These are phyloP conservation scores for Criorhina ranunculi DNA, from an alignment of 2,888 invertebrate genomes.

Conservation along the genomic window DNA sequence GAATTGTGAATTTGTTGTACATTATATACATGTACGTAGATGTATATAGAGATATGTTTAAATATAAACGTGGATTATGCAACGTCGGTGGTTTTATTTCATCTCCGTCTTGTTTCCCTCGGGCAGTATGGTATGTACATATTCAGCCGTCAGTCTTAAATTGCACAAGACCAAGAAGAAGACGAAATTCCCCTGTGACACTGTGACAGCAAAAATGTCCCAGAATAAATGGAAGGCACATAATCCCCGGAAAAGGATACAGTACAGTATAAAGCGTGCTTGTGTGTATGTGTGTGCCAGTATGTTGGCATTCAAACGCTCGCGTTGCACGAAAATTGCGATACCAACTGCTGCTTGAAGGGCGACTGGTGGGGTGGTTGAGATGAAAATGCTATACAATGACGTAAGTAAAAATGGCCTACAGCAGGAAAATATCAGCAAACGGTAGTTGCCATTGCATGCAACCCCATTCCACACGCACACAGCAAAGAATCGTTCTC, in stretches of 20 bases:
- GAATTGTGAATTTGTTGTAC: slow-evolving; percentile 6
- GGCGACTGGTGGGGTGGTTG: not conserved
- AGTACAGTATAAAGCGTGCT: slow-evolving; percentile 53
- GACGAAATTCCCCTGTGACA: slow-evolving; percentile 71
- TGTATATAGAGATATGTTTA: not conserved
- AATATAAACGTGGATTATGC: slow-evolving; percentile 58
- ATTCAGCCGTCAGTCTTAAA: slow-evolving; percentile 68
- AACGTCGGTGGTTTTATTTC: slow-evolving; percentile 63
- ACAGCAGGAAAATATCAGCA: slow-evolving; percentile 65
- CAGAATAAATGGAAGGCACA: slow-evolving; percentile 59
- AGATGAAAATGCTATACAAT: slow-evolving; percentile 54
- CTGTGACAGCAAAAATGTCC: slow-evolving; percentile 70
- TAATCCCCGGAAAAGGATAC: slow-evolving; percentile 64
- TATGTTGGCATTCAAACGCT: slow-evolving; percentile 54
- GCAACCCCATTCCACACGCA: slow-evolving; percentile 67
- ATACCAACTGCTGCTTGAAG: slow-evolving; percentile 40
- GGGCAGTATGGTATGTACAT: slow-evolving; percentile 10
- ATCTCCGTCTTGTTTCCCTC: slow-evolving; percentile 40
- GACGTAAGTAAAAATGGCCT: slow-evolving; percentile 73
- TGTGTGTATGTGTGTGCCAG: slow-evolving; percentile 17
- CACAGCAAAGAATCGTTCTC: slow-evolving; percentile 47
- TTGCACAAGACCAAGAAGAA: slow-evolving; percentile 70
- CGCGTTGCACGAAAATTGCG: slow-evolving; percentile 72
- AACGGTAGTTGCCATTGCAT: slow-evolving; percentile 67
- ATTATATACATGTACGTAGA: not conserved